Percentiles rank a stretch among this genome's conserved stretches.
phyloP scores from a whole-genome alignment of 2,113 vertebrate genomes.

The Anhinga rufa region DNA sequence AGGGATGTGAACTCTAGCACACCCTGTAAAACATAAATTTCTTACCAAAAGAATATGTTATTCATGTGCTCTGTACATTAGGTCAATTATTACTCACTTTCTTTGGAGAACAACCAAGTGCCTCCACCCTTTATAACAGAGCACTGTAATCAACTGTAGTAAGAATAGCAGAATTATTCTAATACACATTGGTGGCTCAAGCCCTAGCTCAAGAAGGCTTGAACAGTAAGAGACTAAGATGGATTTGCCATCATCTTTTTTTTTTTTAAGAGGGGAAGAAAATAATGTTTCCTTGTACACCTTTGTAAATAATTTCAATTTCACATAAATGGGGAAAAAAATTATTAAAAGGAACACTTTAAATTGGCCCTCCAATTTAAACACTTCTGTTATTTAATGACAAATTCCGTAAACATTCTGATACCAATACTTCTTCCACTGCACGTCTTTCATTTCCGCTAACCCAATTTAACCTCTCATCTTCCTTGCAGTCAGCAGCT shows the following conservation, averaged over 20 bases:
- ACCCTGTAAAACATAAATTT: constrained; percentile 72
- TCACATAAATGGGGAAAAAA: constrained; percentile 30
- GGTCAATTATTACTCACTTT: constrained; percentile 82
- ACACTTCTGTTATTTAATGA: constrained; percentile 58
- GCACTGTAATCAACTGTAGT: constrained; percentile 65
- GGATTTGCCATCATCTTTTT: constrained; percentile 35
- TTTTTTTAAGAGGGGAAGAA: not conserved
- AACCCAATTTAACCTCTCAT: constrained; percentile 53
- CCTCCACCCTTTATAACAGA: constrained; percentile 73
- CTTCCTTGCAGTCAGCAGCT: constrained; percentile 43
- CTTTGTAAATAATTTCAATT: constrained; percentile 55
- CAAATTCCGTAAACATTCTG: constrained; percentile 63
- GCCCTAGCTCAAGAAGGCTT: constrained; percentile 10
- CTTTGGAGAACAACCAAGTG: constrained; percentile 72
- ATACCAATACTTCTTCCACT: constrained; percentile 62
- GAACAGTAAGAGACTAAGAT: constrained; percentile 12
- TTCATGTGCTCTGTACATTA: constrained; percentile 79
- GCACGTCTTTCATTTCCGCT: not conserved
- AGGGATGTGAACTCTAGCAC: constrained; percentile 73
- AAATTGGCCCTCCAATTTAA: constrained; percentile 49
- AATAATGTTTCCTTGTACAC: constrained; percentile 31
- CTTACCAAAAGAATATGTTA: constrained; percentile 77
- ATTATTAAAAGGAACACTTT: constrained; percentile 30
- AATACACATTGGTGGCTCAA: constrained; percentile 24
- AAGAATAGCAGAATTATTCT: constrained; percentile 55